Conservation (phyloP, 1,140 invertebrate species). For the Probaryconus sp. region DNA sequence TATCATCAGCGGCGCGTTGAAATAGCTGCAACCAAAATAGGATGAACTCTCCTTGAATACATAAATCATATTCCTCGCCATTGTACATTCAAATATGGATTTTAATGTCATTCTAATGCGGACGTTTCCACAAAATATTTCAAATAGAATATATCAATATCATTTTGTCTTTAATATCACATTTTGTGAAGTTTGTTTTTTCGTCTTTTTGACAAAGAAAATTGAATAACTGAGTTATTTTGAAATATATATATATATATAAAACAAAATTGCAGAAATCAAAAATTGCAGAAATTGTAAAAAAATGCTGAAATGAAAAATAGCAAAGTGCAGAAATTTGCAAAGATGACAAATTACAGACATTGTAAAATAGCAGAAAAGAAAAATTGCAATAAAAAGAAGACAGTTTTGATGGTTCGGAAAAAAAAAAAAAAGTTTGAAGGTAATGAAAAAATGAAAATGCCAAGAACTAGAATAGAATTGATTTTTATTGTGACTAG, state of each 20-base stretch:
- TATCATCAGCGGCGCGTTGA: constrained; percentile 54
- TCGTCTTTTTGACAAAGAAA: too few relatives aligned
- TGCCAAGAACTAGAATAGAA: constrained; percentile 72
- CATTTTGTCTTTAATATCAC: neutral
- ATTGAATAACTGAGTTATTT: too few relatives aligned
- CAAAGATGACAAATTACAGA: too few relatives aligned
- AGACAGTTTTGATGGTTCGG: neutral
- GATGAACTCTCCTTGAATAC: constrained; percentile 44
- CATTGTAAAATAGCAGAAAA: too few relatives aligned
- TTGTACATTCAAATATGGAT: constrained; percentile 55
- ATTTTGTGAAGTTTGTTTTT: neutral
- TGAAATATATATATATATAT: too few relatives aligned
- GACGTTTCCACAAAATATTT: constrained; percentile 39
- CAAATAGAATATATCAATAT: constrained; percentile 42
- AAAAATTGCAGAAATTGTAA: too few relatives aligned
- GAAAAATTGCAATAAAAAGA: too few relatives aligned
- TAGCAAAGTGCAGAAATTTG: too few relatives aligned
- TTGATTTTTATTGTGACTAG: constrained; percentile 79
- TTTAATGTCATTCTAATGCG: constrained; percentile 44
- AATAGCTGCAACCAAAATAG: constrained; percentile 51
- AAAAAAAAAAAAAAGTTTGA: neutral
- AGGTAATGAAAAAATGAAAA: constrained; percentile 8
- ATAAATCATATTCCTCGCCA: constrained; percentile 52
- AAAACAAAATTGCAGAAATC: too few relatives aligned
- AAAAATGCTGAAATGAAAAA: too few relatives aligned